Percentiles rank a stretch among this genome's conserved stretches.
These are phyloP conservation scores for Lampris incognitus DNA, from an alignment of 2,113 vertebrate genomes.

Conservation along the genomic window DNA sequence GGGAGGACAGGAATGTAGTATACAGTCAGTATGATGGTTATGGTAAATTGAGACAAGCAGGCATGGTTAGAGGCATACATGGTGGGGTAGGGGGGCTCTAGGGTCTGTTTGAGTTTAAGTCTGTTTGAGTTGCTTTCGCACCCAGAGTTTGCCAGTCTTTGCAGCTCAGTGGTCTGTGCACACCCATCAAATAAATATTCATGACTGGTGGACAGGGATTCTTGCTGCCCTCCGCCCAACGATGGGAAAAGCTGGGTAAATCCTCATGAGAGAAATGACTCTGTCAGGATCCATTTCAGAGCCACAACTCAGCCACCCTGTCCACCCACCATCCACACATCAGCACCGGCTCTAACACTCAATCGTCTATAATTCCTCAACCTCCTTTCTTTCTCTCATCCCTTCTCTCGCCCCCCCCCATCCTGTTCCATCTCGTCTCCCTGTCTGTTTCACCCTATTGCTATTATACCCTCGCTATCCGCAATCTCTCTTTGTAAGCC, in stretches of 20 bases:
- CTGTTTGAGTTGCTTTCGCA: constrained; percentile 43
- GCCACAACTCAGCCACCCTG: constrained; percentile 73
- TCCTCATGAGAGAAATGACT: constrained; percentile 77
- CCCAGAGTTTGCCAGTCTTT: constrained; percentile 67
- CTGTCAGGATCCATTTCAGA: constrained; percentile 78
- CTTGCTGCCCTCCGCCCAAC: constrained; percentile 61
- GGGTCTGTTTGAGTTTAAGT: too few species aligned
- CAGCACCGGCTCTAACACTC: constrained; percentile 52
- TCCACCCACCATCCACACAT: constrained; percentile 69
- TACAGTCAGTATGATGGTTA: too few species aligned
- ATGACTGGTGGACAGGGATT: constrained; percentile 70
- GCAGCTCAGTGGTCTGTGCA: constrained; percentile 63
- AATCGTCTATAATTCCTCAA: constrained; percentile 41
- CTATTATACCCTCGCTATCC: constrained; percentile 23
- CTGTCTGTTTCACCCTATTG: constrained; percentile 13
- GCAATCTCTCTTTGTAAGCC: too few species aligned
- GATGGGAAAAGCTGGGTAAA: constrained; percentile 66
- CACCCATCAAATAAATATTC: constrained; percentile 77
- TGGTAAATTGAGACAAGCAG: too few species aligned
- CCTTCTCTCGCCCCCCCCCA: not conserved
- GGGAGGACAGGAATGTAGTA: too few species aligned
- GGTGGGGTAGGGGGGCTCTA: too few species aligned
- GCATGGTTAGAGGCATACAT: too few species aligned
- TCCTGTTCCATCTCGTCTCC: not conserved
- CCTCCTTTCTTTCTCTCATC: constrained; percentile 22